phyloP scores from a whole-genome alignment of 64 coral and sea anemone species.

The Montipora capricornis region DNA sequence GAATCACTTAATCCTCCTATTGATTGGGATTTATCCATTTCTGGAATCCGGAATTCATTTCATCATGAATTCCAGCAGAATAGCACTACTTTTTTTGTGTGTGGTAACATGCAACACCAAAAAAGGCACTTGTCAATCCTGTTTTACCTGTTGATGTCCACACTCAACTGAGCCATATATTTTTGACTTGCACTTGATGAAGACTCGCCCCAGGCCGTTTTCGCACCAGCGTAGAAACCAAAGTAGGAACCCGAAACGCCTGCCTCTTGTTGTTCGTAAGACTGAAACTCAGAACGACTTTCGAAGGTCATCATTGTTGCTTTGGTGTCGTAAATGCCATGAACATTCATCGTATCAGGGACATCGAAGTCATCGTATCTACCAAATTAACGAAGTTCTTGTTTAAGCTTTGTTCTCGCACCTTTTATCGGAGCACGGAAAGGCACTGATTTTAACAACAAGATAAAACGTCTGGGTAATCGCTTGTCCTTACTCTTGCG shows the following conservation, averaged over 20 bases:
- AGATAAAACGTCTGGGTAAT: too few species aligned
- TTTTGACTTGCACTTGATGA: not conserved
- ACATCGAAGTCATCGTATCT: constrained; percentile 64
- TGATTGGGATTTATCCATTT: too few species aligned
- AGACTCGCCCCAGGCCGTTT: constrained; percentile 17
- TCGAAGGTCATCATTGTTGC: constrained; percentile 30
- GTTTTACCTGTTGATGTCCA: constrained; percentile 39
- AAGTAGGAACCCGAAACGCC: constrained; percentile 62
- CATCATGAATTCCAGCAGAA: too few species aligned
- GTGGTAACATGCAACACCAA: too few species aligned
- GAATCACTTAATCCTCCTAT: too few species aligned
- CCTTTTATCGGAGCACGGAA: too few species aligned
- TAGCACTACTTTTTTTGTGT: too few species aligned
- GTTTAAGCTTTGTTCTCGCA: not conserved
- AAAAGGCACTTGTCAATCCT: too few species aligned
- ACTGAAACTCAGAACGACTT: constrained; percentile 36
- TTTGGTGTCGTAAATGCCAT: constrained; percentile 54
- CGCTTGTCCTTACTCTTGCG: too few species aligned
- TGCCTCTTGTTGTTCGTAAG: constrained; percentile 33
- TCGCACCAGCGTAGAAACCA: constrained; percentile 58
- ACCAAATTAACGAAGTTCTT: not conserved
- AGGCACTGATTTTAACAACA: too few species aligned
- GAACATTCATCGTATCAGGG: constrained; percentile 78
- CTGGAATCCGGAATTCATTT: too few species aligned
- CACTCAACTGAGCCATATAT: constrained; percentile 7